Evolutionary conservation across 2,797 vertebrate species (phyloP), one percentile per base, ranked within the genome.

Genomic region (Sebastes diploproa): DNA sequence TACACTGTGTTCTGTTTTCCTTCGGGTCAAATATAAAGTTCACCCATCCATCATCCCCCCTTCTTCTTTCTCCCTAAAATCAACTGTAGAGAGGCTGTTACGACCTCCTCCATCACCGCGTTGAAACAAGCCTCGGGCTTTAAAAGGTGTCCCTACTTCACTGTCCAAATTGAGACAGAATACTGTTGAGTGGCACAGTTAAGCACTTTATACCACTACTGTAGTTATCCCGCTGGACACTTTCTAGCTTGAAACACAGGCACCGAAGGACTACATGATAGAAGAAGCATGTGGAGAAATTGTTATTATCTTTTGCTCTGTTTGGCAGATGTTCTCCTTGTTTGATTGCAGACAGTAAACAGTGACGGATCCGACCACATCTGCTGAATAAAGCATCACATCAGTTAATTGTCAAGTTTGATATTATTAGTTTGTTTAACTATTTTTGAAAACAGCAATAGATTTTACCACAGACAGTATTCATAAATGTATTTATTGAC

Each of bases 161-260:
- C 76, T 83, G 78, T 87, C 84, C 81, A 92, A 87, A 90, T 83
- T 86, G 77, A 91, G 84, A 89, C 82, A 83, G 80, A 87, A 78
- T 65, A 34, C 72, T 75, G 67, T 78, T 50, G 75, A 89, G 70
- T 81, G 85, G 77, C 80, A 56, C 66, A 81, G 73, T 93, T 84
- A 11, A 85, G 38, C 63, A 73, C 73, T 81, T 86, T 32, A 65
- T 20, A 42, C 63, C 74, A 78, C 83, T 77, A 50, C 46, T 50
- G 46, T 50, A 79, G 23, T 77, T 90, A 78, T 79, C 75, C 55
- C 13, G 52, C 59, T 64, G 69, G 18, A 64, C 18, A 54, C 52
- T 42, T 63, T 65, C 22, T 46, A 10, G 61, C 13, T 70, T 68
- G 66, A 75, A 85, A 54, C 59, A 32, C 63, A 14, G n/a, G 16